Evolutionary conservation across 2,888 invertebrate genomes (phyloP).

Genomic region (Crocallis elinguaria): DNA sequence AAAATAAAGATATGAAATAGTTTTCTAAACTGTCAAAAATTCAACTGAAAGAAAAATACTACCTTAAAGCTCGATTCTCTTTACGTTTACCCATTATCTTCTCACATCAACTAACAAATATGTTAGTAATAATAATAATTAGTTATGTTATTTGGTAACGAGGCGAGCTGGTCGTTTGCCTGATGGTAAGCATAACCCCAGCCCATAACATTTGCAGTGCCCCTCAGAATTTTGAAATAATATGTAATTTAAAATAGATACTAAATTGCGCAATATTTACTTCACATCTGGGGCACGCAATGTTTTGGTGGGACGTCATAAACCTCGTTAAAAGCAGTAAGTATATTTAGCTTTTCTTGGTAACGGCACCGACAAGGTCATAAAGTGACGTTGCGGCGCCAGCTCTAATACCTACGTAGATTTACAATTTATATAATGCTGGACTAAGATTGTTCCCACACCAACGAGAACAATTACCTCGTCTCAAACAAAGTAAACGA

Average conservation of each 20-base stretch:
- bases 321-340: slow-evolving; percentile 42
- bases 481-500: too few species aligned
- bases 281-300: slow-evolving; percentile 22
- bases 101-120: background rate
- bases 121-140: too few species aligned
- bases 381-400: slow-evolving; percentile 15
- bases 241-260: slow-evolving; percentile 17
- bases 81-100: background rate
- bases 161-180: too few species aligned
- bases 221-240: background rate
- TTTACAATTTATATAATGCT: background rate
- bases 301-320: slow-evolving; percentile 37
- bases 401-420: background rate
- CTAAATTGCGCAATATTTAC: slow-evolving; percentile 19
- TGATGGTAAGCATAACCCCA: too few species aligned
- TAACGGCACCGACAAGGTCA: slow-evolving; percentile 33
- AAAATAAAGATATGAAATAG: too few species aligned
- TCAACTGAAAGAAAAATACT: too few species aligned
- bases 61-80: too few species aligned
- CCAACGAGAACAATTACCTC: too few species aligned
- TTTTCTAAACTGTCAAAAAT: too few species aligned
- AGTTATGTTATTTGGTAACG: too few species aligned
- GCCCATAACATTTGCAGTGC: too few species aligned
- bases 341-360: slow-evolving; percentile 46
- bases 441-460: too few species aligned